Base-by-base conservation (phyloP, 2,113 vertebrate genomes). In the Tor tambroides region DNA sequence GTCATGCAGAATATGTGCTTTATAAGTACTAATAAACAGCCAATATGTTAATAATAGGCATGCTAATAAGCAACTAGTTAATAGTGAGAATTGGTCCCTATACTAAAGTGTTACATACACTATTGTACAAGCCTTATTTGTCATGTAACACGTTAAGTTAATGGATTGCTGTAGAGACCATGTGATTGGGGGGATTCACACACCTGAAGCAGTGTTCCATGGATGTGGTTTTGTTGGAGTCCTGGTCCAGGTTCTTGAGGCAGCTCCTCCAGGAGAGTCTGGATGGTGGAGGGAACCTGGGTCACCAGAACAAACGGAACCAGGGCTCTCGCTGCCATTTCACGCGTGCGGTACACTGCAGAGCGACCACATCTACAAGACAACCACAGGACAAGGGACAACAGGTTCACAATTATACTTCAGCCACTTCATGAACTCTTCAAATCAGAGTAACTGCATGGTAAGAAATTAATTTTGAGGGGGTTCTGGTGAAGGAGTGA, bases 151-250 rank as follows among this genome's bases (percentile, higher is more conserved):
- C 10, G 4, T 17, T 51, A 23, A 59, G 12, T 26, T 12, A 28
- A 46, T n/a, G 32, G 23, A 49, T 78, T 21, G 61, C 23, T 80
- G 41, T 63, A 21, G 10, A 67, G 19, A 35, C 1, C 2, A 28
- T 30, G 72, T 10, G 14, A 9, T 32, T 43, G 7, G 35, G 26
- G 71, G 65, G 15, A 67, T 14, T 83, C 6, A 51, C 92, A 83
- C 87, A 99, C 97, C 94, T 99, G 97, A 74, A 99, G 93, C 14
- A 99, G 94, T 0, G 95, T 96, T 86, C 98, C 97, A 23, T 99
- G 98, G 75, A 98, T 91, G 76, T 91, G 91, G 93, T 99, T 99
- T 69, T 99, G 97, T 54, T 94, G 95, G 84, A 94, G 83, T 67
- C 80, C 59, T 3, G 75, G 90, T 86, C 92, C 86, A 6, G 94